phyloP scores from a whole-genome alignment of 2,797 vertebrate species.

The Falco naumanni region DNA sequence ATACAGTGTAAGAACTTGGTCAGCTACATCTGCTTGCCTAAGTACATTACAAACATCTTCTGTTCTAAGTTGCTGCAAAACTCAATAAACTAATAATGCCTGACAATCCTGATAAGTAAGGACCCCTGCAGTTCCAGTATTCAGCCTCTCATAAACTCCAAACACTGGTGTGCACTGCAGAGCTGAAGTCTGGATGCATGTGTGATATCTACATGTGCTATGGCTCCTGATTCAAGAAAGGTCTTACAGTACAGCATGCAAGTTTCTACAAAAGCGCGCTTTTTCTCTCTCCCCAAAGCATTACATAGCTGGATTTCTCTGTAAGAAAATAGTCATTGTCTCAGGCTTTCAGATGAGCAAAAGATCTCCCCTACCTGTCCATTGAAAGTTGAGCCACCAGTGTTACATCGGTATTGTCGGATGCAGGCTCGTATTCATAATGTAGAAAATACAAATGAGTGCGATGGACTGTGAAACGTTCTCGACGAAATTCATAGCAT shows the following conservation, averaged over 20 bases:
- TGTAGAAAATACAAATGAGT: constrained; percentile 97
- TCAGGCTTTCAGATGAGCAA: not conserved
- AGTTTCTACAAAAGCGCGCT: fast-evolving
- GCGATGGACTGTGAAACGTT: constrained; percentile 95
- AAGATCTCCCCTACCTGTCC: constrained; percentile 85
- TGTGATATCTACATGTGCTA: not conserved
- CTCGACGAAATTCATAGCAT: constrained; percentile 96
- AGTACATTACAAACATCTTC: not conserved
- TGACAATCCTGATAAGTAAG: not conserved
- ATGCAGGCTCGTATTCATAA: constrained; percentile 87
- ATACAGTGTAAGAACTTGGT: not conserved
- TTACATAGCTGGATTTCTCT: not conserved
- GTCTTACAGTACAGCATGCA: not conserved
- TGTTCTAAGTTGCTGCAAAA: not conserved
- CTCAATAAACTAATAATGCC: not conserved
- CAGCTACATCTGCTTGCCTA: not conserved
- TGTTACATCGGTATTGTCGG: constrained; percentile 90
- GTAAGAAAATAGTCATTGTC: not conserved
- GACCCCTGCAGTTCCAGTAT: not conserved
- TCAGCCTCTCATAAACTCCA: not conserved
- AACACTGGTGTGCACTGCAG: not conserved
- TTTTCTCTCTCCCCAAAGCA: not conserved
- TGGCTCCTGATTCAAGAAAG: not conserved
- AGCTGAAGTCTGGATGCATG: not conserved
- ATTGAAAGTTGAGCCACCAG: constrained; percentile 98